Evolutionary conservation across 1,140 invertebrate genomes (phyloP).

Genomic region (Drosophila lini): DNA sequence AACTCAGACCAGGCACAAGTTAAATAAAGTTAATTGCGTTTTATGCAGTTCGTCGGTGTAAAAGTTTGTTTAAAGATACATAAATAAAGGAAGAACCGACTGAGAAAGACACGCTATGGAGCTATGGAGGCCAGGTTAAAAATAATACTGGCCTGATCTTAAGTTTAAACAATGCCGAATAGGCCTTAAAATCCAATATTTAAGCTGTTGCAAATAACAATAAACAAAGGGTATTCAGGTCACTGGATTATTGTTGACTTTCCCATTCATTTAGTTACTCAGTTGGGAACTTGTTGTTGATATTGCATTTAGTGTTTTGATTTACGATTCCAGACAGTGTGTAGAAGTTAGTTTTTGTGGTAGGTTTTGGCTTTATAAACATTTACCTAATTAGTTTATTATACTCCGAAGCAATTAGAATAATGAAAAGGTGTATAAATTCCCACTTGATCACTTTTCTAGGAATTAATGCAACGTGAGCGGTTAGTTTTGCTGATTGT

Average conservation of each 20-base stretch:
- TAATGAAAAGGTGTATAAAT: not conserved
- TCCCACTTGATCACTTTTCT: not conserved
- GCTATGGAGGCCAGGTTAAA: conserved; percentile 39
- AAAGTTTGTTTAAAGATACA: conserved; percentile 60
- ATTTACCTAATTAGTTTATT: not conserved
- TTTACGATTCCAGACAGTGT: conserved; percentile 1
- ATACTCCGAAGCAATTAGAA: not conserved
- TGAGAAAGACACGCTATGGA: not conserved
- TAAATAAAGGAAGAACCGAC: conserved; percentile 41
- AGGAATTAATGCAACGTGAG: not conserved
- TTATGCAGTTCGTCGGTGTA: conserved; percentile 52
- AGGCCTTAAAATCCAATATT: conserved; percentile 30
- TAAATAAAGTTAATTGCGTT: conserved; percentile 74
- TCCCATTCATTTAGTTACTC: conserved; percentile 11
- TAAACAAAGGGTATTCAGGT: conserved; percentile 40
- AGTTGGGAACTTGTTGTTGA: conserved; percentile 15
- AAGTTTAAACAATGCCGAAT: conserved; percentile 38
- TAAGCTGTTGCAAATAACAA: conserved; percentile 29
- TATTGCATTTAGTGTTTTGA: conserved; percentile 21
- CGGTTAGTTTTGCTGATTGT: too few relatives aligned
- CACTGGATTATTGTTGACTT: conserved; percentile 28
- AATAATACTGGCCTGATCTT: conserved; percentile 35
- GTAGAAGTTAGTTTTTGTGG: conserved; percentile 1
- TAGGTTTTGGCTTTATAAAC: not conserved
- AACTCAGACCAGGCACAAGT: conserved; percentile 37